These are phyloP conservation scores for Neopipo cinnamomea DNA, from an alignment of 2,113 vertebrate species.

Conservation along the genomic window DNA sequence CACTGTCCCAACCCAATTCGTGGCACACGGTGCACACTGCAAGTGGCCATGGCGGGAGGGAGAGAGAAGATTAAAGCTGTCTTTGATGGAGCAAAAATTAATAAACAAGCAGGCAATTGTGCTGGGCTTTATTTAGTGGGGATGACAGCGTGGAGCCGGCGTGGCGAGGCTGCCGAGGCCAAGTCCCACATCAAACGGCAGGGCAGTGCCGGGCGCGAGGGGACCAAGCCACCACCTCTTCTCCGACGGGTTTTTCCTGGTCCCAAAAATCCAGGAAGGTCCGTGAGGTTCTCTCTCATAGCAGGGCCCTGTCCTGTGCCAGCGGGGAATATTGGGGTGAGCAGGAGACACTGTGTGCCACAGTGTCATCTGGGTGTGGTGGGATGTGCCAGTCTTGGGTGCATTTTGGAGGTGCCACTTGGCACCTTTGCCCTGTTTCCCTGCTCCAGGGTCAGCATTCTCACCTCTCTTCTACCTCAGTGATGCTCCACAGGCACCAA, in stretches of 20 bases:
- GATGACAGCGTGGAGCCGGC: background rate
- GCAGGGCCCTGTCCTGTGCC: background rate
- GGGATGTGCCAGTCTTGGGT: background rate
- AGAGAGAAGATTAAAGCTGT: constrained; percentile 28
- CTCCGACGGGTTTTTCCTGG: background rate
- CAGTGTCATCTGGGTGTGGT: rapidly evolving
- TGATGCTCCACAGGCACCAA: background rate
- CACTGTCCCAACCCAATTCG: rapidly evolving
- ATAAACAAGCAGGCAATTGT: constrained; percentile 28
- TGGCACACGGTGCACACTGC: rapidly evolving
- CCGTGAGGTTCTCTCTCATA: background rate
- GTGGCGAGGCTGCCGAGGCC: background rate
- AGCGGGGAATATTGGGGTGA: rapidly evolving
- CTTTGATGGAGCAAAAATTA: constrained; percentile 32
- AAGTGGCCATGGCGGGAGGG: background rate
- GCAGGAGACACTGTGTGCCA: background rate
- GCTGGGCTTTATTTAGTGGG: background rate
- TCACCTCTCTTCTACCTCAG: background rate
- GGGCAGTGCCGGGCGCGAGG: background rate
- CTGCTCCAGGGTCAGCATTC: background rate
- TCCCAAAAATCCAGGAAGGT: background rate
- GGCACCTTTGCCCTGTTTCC: background rate
- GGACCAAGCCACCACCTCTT: background rate
- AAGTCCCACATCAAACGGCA: background rate
- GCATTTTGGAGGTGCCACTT: background rate